Base-by-base conservation (phyloP, 2,888 invertebrate species). In the Megamerina dolium region DNA sequence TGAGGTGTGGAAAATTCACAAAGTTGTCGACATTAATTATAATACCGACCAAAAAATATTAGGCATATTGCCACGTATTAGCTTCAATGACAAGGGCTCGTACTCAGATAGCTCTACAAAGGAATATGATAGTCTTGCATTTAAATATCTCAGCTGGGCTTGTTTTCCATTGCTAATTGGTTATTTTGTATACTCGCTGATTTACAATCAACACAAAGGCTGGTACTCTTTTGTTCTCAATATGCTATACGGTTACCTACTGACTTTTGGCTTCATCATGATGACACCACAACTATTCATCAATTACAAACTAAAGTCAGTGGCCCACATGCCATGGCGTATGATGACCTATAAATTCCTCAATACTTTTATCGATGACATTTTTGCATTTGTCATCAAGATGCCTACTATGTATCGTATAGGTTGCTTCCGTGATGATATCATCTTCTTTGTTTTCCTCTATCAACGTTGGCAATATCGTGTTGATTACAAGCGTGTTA, bases 251-350 rank as follows among this genome's bases (percentile, higher is more conserved):
- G 97, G 99, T 41, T 99, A 95, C 73, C 77, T 99, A 45, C 76
- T 99, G 46, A 99, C 96, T 2, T 99, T 99, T 70, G 95, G 99
- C 48, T 99, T 99, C 70, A 99, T 99, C 45, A 94, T 97, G 91
- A 99, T 99, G 97, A 99, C 97, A n/a, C 99, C 99, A 5, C 99
- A 99, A 73, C 75, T 99, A 49, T 99, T 99, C 68, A 99, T 99
- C 58, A 99, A 99, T 75, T 99, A 99, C 74, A 99, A 99, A 73
- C 73, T 99, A 58, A 96, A 99, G 68, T 97, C 96, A 14, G 97
- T 99, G 2, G 99, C 99, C 9, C 99, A 99, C 75, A 77, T 99
- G 58, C 99, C 99, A 4, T 99, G 99, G 99, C 81, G 99, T 48
- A 99, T 99, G 97, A 83, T 99, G 81, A 95, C 96, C 9, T 99